A percentile compares a stretch with the other conserved stretches of the same genome.
Conservation (phyloP, 2,113 vertebrate species). For the Myotis yumanensis region DNA sequence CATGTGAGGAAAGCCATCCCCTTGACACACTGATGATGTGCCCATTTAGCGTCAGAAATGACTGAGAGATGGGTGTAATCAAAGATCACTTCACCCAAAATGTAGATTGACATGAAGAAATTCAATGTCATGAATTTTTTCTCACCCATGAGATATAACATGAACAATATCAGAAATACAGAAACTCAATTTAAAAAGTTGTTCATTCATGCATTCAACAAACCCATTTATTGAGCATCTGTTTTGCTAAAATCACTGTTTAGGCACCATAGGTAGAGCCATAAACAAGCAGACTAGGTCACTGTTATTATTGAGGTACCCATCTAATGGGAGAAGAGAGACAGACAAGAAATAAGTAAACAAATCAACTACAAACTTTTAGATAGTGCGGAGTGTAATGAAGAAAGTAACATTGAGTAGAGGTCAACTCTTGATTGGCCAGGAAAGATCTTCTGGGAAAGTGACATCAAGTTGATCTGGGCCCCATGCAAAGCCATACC, state of each 20-base stretch:
- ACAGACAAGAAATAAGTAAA: background rate
- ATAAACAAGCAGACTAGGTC: background rate
- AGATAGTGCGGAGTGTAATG: background rate
- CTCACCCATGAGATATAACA: background rate
- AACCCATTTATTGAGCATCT: background rate
- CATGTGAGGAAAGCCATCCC: constrained; percentile 22
- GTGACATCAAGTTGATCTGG: background rate
- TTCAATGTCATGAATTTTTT: background rate
- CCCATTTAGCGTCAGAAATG: constrained; percentile 11
- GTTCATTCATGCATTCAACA: background rate
- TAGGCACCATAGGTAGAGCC: background rate
- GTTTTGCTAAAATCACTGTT: background rate
- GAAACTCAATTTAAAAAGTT: background rate
- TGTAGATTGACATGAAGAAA: background rate
- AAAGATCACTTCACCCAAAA: constrained; percentile 22
- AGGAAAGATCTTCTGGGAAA: background rate
- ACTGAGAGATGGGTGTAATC: background rate
- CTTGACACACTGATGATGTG: constrained; percentile 39
- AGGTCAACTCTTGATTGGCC: background rate
- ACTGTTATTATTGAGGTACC: background rate
- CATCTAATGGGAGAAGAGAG: background rate
- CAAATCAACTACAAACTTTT: background rate
- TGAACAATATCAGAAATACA: background rate
- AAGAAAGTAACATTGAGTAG: background rate
- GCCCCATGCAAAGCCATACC: background rate